Base-by-base conservation (phyloP, 1,140 invertebrate genomes). In the Asbolus verrucosus region DNA sequence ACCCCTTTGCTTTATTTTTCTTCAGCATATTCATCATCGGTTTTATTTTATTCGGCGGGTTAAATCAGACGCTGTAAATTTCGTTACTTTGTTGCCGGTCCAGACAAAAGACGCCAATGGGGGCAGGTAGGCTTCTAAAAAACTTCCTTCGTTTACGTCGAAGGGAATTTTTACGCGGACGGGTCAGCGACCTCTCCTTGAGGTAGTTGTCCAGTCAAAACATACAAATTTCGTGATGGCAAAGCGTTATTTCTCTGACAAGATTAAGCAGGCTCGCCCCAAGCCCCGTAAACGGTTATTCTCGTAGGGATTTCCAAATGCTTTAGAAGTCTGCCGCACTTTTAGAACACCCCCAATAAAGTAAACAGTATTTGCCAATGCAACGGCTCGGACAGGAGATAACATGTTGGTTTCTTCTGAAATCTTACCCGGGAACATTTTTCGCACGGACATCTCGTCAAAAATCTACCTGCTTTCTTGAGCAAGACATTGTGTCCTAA, bases 1-100 rank as follows among this genome's bases (percentile, higher is more conserved):
- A 36, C 15, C 46, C 41, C 27, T 43, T 43, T 30, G 24, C 24
- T 67, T 31, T 67, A 33, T 50, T 67, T 50, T 67, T 67, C 31
- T n/a, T 18, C 24, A 54, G 24, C 43, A 67, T 50, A 31, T 67
- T 54, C 46, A 50, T 46, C 14, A 38, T 36, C 27, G 39, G 41
- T 67, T 50, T 67, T 43, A 50, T 67, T 67, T 38, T 21, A 15
- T 67, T 54, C 41, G n/a, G 38, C 24, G 8, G 21, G 19, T 65
- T 27, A 24, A n/a, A 6, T 46, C 24, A 27, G 24, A 27, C 15
- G 18, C 43, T 65, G 27, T 50, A 36, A 30, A 31, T 67, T 62
- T 62, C 36, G 6, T 61, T 38, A 38, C 11, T 59, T 59, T 27
- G 21, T 59, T 13, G 13, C 16, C 18, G 11, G 19, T 15, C 39